Base-by-base conservation (phyloP, 2,113 vertebrate genomes). In the Candoia aspera region DNA sequence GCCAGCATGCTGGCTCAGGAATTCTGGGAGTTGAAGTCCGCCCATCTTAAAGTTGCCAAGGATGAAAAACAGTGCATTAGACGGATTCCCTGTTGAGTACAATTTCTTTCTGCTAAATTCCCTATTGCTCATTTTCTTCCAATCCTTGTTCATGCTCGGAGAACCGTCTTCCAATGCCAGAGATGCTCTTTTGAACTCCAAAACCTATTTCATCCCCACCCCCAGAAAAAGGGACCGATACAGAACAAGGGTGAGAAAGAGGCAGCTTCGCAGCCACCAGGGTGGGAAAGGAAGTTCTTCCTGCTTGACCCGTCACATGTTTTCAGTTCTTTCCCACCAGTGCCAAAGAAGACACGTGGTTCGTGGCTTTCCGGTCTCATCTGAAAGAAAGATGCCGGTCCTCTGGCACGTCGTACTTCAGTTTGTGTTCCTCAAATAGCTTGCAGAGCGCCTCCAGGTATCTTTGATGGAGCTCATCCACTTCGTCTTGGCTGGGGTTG, bases 361-460 rank as follows among this genome's bases (percentile, higher is more conserved):
- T 6, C 1, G 26, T 42, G n/a, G 21, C 26, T 57, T 15, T 17
- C 15, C 4, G 1, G 24, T 4, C 64, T 98, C 95, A 99, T 87
- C 97, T 96, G 95, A 99, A 98, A 92, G 97, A 97, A 94, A 99
- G 96, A 84, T 99, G 98, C n/a, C 93, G 96, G 93, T 99, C 97
- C 64, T 97, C 94, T 1, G 98, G 98, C 42, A 99, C 84, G 0
- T 98, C 98, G 0, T 98, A 98, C 92, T 98, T 97, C 85, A 92
- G 94, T 96, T 99, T 99, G 95, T 99, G 98, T 87, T 98, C 97
- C 89, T 99, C 99, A 15, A 99, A 99, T 91, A 99, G 98, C 9
- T 96, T 93, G 60, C 93, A 97, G 68, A 99, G 97, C 91, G 98
- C 98, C 0, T 98, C 93, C 88, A 99, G 97, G 90, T 99, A 99